A percentile compares a stretch with the other conserved stretches of the same genome.
Evolutionary conservation across 2,797 vertebrate genomes (phyloP).

Genomic region (Notoglanidium macrostoma): DNA sequence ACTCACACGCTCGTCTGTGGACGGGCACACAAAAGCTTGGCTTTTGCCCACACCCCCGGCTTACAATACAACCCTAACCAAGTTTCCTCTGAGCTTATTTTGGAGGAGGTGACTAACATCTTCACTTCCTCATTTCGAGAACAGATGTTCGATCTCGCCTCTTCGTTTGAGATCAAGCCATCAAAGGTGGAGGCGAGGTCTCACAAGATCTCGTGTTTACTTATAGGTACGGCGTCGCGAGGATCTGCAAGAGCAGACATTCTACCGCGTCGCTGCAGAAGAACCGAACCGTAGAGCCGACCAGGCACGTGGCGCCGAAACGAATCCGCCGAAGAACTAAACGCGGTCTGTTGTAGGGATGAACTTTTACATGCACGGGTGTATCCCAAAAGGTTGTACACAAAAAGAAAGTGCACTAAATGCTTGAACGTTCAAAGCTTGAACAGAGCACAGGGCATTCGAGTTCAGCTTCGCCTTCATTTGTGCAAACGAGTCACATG

Average conservation of each 20-base stretch:
- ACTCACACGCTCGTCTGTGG: slow-evolving; percentile 18
- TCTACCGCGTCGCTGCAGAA: not conserved
- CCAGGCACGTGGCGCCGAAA: not conserved
- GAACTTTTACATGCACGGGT: not conserved
- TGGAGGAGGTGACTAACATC: slow-evolving; percentile 71
- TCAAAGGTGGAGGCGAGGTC: not conserved
- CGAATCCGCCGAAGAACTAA: not conserved
- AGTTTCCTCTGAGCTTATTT: slow-evolving; percentile 75
- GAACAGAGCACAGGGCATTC: not conserved
- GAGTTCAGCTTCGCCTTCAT: not conserved
- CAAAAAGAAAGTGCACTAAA: not conserved
- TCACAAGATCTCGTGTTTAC: not conserved
- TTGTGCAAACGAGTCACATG: slow-evolving; percentile 25
- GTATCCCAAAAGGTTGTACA: not conserved
- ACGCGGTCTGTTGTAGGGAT: not conserved
- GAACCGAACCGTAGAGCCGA: not conserved
- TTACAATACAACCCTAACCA: slow-evolving; percentile 45
- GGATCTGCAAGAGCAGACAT: not conserved
- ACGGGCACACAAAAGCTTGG: slow-evolving; percentile 29
- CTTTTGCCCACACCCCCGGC: slow-evolving; percentile 30
- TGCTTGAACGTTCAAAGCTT: not conserved
- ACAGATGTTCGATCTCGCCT: slow-evolving; percentile 68
- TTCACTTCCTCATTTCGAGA: slow-evolving; percentile 75
- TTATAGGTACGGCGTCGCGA: not conserved
- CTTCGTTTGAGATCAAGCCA: slow-evolving; percentile 29